Evolutionary conservation across 2,113 vertebrate species (phyloP), one percentile per base, ranked within the genome.

Genomic region (Rallus limicola): DNA sequence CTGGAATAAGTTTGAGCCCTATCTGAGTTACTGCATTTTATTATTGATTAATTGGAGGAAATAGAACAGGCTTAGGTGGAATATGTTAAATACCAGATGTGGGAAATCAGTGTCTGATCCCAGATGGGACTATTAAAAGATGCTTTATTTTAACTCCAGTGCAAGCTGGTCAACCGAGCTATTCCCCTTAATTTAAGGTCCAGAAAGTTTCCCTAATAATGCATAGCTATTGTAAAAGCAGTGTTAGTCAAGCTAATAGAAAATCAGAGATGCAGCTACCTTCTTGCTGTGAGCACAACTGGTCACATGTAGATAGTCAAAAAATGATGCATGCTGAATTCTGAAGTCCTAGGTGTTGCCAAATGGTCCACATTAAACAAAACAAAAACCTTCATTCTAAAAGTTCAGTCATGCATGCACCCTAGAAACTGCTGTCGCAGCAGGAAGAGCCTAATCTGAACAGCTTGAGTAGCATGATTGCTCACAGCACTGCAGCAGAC

Each of bases 401-500:
- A 75, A 80, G 80, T 53, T 93, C 76, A 90, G 91, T 82, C 85
- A 74, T 93, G 95, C 91, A 15, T 78, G 87, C 36, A 63, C 40
- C 16, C 2, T 6, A 36, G 87, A 71, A 95, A 93, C 63, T 95
- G 96, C 95, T 96, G 91, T 58, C 68, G 46, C 93, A 96, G 96
- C 92, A 95, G 82, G 56, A 94, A 84, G 67, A 89, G 50, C 68
- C 81, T 72, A 36, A 92, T 97, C 75, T 67, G 86, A 94, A 53
- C 77, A 90, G 83, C 78, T 65, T 85, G 78, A 81, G 81, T 33
- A 90, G 85, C 88, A 44, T 5, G 40, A 72, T 91, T 70, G 72
- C 88, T 95, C 18, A 9, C 80, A 95, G 93, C 90, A 79, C 17
- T 97, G 95, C 96, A 95, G 94, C 86, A 93, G 36, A 28, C 48